These are phyloP conservation scores for Catamblyrhynchus diadema DNA, from an alignment of 2,797 vertebrate species.

Conservation along the genomic window DNA sequence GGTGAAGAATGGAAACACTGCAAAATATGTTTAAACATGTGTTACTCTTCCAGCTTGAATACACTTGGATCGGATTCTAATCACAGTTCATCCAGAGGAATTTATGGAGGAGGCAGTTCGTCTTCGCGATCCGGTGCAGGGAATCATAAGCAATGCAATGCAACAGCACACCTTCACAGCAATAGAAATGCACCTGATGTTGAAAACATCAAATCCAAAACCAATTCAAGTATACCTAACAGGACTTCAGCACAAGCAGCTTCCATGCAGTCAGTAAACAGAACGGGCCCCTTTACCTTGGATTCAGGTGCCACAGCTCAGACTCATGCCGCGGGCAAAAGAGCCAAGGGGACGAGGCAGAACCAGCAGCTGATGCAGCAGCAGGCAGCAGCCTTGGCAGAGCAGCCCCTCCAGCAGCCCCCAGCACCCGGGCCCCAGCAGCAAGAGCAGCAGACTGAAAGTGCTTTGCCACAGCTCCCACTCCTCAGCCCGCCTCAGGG, in stretches of 20 bases:
- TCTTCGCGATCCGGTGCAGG: conserved; percentile 74
- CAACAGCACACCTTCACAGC: conserved; percentile 75
- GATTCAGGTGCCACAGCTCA: conserved; percentile 75
- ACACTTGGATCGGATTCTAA: conserved; percentile 81
- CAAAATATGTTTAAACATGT: not conserved
- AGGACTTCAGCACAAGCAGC: conserved; percentile 84
- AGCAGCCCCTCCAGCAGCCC: conserved; percentile 73
- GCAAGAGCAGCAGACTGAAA: conserved; percentile 71
- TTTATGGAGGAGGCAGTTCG: conserved; percentile 80
- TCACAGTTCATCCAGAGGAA: conserved; percentile 82
- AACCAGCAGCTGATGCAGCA: conserved; percentile 73
- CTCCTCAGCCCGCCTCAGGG: conserved; percentile 52
- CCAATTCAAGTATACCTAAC: conserved; percentile 66
- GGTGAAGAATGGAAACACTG: not conserved
- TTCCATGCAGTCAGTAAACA: conserved; percentile 71
- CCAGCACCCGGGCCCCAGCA: conserved; percentile 69
- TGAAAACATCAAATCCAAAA: conserved; percentile 83
- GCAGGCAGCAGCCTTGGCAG: conserved; percentile 70
- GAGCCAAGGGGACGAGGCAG: conserved; percentile 78
- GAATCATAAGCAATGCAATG: conserved; percentile 80
- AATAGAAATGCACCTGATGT: conserved; percentile 78
- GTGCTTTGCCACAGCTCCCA: conserved; percentile 58
- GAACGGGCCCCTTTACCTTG: conserved; percentile 71
- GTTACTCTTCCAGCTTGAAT: conserved; percentile 82
- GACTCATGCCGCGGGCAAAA: conserved; percentile 80